A percentile compares a stretch with the other conserved stretches of the same genome.
phyloP scores from a whole-genome alignment of 2,113 vertebrate genomes.

The Myxocyprinus asiaticus region DNA sequence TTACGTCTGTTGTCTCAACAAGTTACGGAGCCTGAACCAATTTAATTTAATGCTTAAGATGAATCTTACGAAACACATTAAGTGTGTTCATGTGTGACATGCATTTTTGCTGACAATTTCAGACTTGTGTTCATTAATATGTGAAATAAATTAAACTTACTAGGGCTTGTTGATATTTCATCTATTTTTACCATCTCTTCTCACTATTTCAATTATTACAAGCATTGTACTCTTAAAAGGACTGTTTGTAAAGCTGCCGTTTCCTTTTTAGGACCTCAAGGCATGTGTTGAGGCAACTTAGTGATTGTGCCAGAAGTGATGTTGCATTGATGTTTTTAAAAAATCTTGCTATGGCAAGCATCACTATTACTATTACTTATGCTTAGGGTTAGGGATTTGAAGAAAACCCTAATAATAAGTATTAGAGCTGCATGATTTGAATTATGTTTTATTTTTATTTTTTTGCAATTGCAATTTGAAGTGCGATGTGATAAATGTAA shows the following conservation, averaged over 20 bases:
- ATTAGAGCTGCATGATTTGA: no score
- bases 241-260: conserved; percentile 25
- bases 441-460: no score
- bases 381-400: no score
- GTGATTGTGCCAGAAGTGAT: no score
- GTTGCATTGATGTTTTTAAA: no score
- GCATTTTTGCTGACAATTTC: conserved; percentile 80
- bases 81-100: conserved; percentile 78
- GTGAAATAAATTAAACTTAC: conserved; percentile 77
- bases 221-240: not conserved
- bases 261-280: conserved; percentile 1
- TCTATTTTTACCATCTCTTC: conserved; percentile 6
- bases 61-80: conserved; percentile 72
- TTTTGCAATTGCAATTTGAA: no score
- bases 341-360: no score
- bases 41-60: conserved; percentile 69
- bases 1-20: conserved; percentile 63
- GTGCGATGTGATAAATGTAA: no score
- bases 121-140: conserved; percentile 76
- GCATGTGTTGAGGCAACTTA: not conserved
- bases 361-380: no score
- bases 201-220: conserved; percentile 47
- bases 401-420: no score
- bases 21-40: conserved; percentile 63
- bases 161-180: conserved; percentile 76